Evolutionary conservation across 2,113 vertebrate genomes (phyloP).

Genomic region (Oceanodroma tethys): DNA sequence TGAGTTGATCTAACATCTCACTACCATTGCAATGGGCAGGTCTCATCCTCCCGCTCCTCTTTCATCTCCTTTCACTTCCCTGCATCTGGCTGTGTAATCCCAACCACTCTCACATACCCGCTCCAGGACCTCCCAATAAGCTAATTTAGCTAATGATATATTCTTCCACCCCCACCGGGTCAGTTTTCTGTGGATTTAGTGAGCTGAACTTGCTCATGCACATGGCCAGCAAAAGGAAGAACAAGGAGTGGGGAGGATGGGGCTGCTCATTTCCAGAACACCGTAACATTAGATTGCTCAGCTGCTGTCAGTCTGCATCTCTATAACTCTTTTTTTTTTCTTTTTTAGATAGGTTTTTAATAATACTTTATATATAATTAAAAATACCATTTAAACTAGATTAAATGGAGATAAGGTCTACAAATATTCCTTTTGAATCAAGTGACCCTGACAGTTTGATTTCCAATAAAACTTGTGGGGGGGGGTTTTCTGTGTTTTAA

Average conservation of each 20-base stretch:
- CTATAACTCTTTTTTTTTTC: not conserved
- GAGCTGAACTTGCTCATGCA: not conserved
- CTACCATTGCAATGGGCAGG: not conserved
- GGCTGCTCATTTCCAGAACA: not conserved
- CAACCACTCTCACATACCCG: not conserved
- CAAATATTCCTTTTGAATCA: not conserved
- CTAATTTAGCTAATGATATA: not conserved
- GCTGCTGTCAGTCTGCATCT: not conserved
- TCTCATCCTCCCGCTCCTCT: not conserved
- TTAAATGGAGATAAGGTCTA: not conserved
- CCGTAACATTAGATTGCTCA: not conserved
- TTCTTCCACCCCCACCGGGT: accelerated
- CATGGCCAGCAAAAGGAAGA: not conserved
- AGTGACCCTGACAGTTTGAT: accelerated
- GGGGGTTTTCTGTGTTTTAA: not conserved
- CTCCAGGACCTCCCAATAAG: not conserved
- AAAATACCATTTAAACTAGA: not conserved
- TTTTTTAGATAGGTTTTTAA: not conserved
- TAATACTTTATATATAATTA: not conserved
- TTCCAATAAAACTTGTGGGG: not conserved
- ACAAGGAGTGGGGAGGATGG: not conserved
- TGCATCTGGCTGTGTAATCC: not conserved
- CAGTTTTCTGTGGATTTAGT: not conserved
- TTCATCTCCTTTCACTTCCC: not conserved
- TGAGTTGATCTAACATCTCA: not conserved